These are phyloP conservation scores for Anomalospiza imberbis DNA, from an alignment of 2,797 vertebrate genomes.

Conservation along the genomic window DNA sequence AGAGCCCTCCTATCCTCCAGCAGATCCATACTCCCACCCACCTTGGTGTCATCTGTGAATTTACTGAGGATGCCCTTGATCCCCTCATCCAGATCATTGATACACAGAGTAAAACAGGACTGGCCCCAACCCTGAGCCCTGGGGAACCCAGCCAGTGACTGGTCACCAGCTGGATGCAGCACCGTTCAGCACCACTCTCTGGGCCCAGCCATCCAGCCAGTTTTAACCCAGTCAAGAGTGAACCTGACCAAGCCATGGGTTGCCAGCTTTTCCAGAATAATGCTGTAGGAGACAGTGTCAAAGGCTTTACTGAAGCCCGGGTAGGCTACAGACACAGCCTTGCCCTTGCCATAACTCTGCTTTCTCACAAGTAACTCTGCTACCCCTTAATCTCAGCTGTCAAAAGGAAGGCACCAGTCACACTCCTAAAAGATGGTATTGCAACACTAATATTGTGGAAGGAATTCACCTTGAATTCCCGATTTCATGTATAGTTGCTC, in stretches of 20 bases:
- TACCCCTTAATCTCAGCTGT: neutral
- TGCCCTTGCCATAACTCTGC: neutral
- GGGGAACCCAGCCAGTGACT: neutral
- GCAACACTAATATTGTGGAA: neutral
- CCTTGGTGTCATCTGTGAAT: neutral
- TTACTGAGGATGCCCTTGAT: fast-evolving
- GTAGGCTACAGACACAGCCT: neutral
- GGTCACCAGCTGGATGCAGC: neutral
- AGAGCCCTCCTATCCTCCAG: neutral
- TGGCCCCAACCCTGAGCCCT: neutral
- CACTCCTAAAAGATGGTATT: neutral
- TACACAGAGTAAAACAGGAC: neutral
- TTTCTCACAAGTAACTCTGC: neutral
- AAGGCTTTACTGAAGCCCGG: neutral
- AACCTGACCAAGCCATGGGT: neutral
- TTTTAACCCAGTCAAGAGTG: neutral
- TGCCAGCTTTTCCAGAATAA: neutral
- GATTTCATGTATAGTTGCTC: neutral
- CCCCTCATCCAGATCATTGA: neutral
- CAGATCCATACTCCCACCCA: neutral
- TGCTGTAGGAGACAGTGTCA: neutral
- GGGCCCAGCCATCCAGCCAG: neutral
- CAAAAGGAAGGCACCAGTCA: neutral
- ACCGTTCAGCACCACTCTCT: neutral
- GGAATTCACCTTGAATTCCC: neutral